These are phyloP conservation scores for Portevinia maculata DNA, from an alignment of 2,888 invertebrate species.

Conservation along the genomic window DNA sequence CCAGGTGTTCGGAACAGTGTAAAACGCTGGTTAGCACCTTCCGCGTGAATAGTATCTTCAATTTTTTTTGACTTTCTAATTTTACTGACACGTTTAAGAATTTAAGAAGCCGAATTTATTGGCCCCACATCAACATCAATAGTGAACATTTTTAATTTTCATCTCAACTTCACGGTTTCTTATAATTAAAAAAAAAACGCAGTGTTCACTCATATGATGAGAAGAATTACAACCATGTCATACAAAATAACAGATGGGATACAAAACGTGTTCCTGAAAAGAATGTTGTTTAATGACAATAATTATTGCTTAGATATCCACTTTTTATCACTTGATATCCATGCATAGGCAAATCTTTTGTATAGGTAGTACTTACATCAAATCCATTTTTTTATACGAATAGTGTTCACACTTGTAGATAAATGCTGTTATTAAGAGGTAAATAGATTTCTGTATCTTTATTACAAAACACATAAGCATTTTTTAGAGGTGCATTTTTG, in stretches of 20 bases:
- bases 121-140: constrained; percentile 22
- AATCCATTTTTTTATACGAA: no score
- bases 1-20: constrained; percentile 32
- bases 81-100: constrained; percentile 29
- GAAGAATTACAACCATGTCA: constrained; percentile 15
- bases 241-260: constrained; percentile 7
- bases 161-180: constrained; percentile 2
- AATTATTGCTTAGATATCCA: background rate
- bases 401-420: no score
- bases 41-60: background rate
- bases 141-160: constrained; percentile 12
- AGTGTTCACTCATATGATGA: constrained; percentile 8
- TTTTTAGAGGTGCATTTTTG: no score
- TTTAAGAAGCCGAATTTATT: constrained; percentile 27
- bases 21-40: constrained; percentile 13
- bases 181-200: constrained; percentile 13
- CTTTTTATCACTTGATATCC: background rate
- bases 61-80: constrained; percentile 13
- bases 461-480: no score
- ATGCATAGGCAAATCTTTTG: no score
- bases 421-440: no score
- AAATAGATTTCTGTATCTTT: no score
- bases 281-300: background rate
- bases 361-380: no score
- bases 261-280: constrained; percentile 9